Evolutionary conservation across 2,113 vertebrate genomes (phyloP), one percentile per base, ranked within the genome.

Genomic region (Hystrix cristata): DNA sequence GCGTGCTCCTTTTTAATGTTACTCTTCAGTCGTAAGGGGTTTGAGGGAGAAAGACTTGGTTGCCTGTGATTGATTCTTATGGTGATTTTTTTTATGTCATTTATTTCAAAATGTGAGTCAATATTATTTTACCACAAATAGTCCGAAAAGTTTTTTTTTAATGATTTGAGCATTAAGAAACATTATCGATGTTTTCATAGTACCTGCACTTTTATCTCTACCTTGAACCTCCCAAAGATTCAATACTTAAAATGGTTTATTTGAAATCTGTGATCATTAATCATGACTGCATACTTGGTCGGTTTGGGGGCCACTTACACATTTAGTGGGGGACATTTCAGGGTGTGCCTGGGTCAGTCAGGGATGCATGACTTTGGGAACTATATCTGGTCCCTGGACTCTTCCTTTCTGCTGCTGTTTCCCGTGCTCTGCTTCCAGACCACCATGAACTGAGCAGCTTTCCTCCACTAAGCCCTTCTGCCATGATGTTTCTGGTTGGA

Each of bases 101-200:
- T 57, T 78, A 72, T 23, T 62, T 79, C 18, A 81, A 60, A 90
- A 87, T 71, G 8, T 72, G 23, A 2, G 16, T 71, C 60, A 92
- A 57, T 51, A 59, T 71, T 57, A 86, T 76, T 89, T 92, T 78
- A 84, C 25, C 46, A 59, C 11, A 81, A 87, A 76, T 78, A 87
- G 60, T 5, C 57, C 76, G n/a, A 29, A 71, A 85, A 64, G 7
- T 9, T 69, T 90, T 38, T 38, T 38, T 38, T 72, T 69, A 43
- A 91, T 85, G 83, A 87, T 64, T 69, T 93, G 69, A 81, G 11
- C 13, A 57, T 69, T 85, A 88, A 29, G 21, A 92, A 90, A 65
- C 81, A 21, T 6, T 21, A 5, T 82, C 27, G 43, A 59, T 85
- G 3, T 43, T 80, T 69, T 91, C 19, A 79, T 67, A 43, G 14